Percentiles rank a stretch among this genome's conserved stretches.
Conservation (phyloP, 2,888 invertebrate species). For the Drosophila neutralis region DNA sequence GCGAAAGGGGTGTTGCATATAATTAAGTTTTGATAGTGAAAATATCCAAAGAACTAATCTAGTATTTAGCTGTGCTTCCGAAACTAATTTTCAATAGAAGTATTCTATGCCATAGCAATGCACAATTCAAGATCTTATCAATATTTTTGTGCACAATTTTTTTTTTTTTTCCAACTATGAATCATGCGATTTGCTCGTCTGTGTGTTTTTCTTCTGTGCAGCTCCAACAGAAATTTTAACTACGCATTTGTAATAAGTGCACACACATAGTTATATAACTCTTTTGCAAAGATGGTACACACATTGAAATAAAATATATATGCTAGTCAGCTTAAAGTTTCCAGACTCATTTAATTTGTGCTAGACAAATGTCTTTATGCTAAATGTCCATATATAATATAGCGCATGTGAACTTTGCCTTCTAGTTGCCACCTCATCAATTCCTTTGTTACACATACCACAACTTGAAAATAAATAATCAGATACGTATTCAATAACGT, state of each 20-base stretch:
- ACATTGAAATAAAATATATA: neutral
- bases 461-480: neutral
- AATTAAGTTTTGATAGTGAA: too few relatives aligned
- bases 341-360: neutral
- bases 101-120: neutral
- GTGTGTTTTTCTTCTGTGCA: neutral
- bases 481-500: neutral
- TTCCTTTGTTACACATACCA: neutral
- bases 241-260: slow-evolving; percentile 26
- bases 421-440: neutral
- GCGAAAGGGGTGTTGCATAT: too few relatives aligned
- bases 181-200: slow-evolving; percentile 14
- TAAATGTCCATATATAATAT: neutral
- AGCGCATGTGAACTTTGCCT: neutral
- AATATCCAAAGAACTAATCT: too few relatives aligned
- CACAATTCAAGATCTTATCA: slow-evolving; percentile 1
- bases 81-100: neutral
- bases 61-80: neutral
- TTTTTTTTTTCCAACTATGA: slow-evolving; percentile 10
- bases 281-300: neutral
- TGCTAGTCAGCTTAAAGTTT: neutral
- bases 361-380: neutral
- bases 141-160: neutral
- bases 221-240: neutral
- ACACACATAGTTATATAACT: neutral